Conservation (phyloP, 2,797 vertebrate genomes). For the Mycteria americana region DNA sequence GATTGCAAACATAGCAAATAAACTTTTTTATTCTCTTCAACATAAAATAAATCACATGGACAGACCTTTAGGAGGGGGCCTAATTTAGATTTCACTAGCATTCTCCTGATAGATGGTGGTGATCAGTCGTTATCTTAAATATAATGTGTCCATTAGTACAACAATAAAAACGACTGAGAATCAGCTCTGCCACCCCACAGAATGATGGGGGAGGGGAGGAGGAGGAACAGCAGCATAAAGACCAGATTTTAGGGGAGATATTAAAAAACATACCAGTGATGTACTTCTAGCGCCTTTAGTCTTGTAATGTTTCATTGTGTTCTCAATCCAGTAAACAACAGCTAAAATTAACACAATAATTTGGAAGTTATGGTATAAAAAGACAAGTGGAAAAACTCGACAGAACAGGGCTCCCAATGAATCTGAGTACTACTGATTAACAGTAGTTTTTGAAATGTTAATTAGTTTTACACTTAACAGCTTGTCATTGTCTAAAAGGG, state of each 20-base stretch:
- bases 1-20: neutral
- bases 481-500: constrained; percentile 77
- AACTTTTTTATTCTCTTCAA: neutral
- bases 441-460: constrained; percentile 84
- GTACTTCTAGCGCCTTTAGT: neutral
- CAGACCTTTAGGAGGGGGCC: neutral
- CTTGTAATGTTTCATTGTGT: constrained; percentile 10
- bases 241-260: neutral
- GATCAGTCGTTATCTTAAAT: constrained; percentile 1
- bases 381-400: constrained; percentile 51
- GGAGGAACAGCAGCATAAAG: neutral
- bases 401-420: constrained; percentile 60
- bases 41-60: neutral
- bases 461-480: constrained; percentile 79
- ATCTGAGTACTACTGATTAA: constrained; percentile 75
- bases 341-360: constrained; percentile 66
- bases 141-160: neutral
- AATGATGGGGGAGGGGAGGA: neutral
- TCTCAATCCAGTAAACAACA: constrained; percentile 41
- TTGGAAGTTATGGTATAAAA: constrained; percentile 68
- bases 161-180: neutral
- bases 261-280: neutral
- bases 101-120: fast-evolving
- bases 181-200: neutral
- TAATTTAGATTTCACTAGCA: neutral